Evolutionary conservation across 1,140 invertebrate species (phyloP), one percentile per base, ranked within the genome.

Genomic region (Gonatopus flavifemur): DNA sequence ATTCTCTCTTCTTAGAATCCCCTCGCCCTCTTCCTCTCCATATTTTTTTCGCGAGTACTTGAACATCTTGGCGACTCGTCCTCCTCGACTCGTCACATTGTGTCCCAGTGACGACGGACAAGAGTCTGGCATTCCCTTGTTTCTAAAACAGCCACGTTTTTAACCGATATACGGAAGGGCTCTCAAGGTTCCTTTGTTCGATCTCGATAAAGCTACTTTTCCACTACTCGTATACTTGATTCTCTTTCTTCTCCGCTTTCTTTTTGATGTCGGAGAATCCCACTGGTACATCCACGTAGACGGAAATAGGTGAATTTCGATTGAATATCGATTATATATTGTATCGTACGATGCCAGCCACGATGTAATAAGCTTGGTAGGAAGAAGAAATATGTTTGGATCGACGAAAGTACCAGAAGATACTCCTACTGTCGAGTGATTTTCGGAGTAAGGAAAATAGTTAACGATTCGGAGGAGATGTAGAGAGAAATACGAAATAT

Each of bases 111-210:
- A 66, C 55, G 59, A 62, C n/a, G n/a, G n/a, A n/a, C n/a, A n/a
- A n/a, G n/a, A 46, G 49, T 46, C 58, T 54, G 49, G 40, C 42
- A 60, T 49, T 54, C 44, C 24, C 45, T 49, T 52, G 58, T 66
- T 63, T 64, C 52, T 57, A 62, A 70, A 67, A 70, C 64, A 68
- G 62, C 64, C 57, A 66, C 55, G 65, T 65, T 65, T 63, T 50
- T 49, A 53, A 24, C 49, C 57, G 39, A 50, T 59, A 48, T 61
- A 20, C 45, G 59, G 4, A 15, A 61, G 57, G 49, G 55, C 57
- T 57, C 57, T 67, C 50, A 49, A 62, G 57, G 55, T 65, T 61
- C 65, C 62, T 62, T 68, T 65, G 57, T 59, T 68, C 62, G 64
- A 67, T 60, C 48, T 57, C 44, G 45, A 55, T 31, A 2, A 10